Evolutionary conservation across 2,113 vertebrate genomes (phyloP).

Genomic region (Empidonax traillii): DNA sequence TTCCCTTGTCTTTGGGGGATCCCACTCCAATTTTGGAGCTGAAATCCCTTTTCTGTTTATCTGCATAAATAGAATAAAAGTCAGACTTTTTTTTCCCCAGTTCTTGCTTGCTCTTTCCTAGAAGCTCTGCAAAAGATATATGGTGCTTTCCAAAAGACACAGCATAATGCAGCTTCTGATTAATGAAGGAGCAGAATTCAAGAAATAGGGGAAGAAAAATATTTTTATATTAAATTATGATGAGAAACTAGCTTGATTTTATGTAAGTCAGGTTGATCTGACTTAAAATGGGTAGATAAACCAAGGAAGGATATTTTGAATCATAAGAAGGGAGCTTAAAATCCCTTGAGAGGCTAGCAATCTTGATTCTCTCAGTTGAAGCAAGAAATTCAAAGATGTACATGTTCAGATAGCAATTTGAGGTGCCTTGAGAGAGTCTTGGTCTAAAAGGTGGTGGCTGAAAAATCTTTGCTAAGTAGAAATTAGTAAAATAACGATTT

Average conservation of each 20-base stretch:
- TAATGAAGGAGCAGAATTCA: background rate
- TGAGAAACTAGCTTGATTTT: background rate
- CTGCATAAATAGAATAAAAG: background rate
- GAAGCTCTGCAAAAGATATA: background rate
- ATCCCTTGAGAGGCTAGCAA: background rate
- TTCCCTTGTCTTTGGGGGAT: background rate
- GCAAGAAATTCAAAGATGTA: background rate
- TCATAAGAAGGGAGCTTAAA: background rate
- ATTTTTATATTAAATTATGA: background rate
- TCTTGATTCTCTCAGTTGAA: background rate
- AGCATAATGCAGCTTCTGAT: background rate
- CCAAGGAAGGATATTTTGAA: background rate
- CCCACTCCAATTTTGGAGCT: background rate
- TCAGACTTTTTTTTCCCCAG: rapidly evolving
- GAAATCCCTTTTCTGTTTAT: background rate
- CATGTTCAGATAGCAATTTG: background rate
- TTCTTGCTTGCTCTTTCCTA: background rate
- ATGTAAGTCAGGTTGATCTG: background rate
- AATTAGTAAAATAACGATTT: slow-evolving; percentile 27
- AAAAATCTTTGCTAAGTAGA: background rate
- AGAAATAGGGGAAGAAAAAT: background rate
- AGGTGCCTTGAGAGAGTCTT: background rate
- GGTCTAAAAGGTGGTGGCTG: background rate
- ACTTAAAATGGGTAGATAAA: background rate
- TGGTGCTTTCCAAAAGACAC: background rate